A percentile compares a stretch with the other conserved stretches of the same genome.
Conservation (phyloP, 2,888 invertebrate genomes). For the Slavum lentiscoides region DNA sequence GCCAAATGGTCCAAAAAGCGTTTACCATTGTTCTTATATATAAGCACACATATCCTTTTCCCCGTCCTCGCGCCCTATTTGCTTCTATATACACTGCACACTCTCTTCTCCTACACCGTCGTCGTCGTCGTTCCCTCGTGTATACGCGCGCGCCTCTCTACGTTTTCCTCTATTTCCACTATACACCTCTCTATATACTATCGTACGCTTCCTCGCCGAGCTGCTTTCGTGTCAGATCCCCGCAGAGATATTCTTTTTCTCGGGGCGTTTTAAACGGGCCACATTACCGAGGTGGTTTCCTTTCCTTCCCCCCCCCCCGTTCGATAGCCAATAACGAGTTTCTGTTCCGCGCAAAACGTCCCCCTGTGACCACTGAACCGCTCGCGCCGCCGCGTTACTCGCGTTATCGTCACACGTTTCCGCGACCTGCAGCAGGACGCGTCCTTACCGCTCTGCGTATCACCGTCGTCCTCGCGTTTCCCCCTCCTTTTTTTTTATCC, state of each 20-base stretch:
- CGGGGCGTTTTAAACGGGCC: constrained; percentile 13
- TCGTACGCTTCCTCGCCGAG: no score
- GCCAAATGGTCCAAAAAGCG: constrained; percentile 47
- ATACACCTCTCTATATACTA: no score
- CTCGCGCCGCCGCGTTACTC: neutral
- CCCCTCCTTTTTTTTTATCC: no score
- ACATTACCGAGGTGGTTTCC: constrained; percentile 5
- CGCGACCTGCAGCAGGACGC: no score
- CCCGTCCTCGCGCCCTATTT: neutral
- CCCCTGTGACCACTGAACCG: neutral
- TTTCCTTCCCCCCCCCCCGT: neutral
- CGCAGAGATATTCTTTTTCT: constrained; percentile 10
- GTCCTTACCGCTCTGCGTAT: no score
- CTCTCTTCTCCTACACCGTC: neutral
- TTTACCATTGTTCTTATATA: constrained; percentile 48
- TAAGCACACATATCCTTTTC: neutral
- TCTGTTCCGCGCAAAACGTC: constrained; percentile 9
- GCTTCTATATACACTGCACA: neutral
- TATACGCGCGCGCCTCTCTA: no score
- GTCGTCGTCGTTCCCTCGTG: no score
- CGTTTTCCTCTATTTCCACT: no score
- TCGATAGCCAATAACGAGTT: constrained; percentile 25
- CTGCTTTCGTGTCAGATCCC: neutral
- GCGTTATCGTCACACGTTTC: no score
- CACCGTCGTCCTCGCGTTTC: neutral